phyloP scores from a whole-genome alignment of 1,140 invertebrate species.

The Diabrotica virgifera region DNA sequence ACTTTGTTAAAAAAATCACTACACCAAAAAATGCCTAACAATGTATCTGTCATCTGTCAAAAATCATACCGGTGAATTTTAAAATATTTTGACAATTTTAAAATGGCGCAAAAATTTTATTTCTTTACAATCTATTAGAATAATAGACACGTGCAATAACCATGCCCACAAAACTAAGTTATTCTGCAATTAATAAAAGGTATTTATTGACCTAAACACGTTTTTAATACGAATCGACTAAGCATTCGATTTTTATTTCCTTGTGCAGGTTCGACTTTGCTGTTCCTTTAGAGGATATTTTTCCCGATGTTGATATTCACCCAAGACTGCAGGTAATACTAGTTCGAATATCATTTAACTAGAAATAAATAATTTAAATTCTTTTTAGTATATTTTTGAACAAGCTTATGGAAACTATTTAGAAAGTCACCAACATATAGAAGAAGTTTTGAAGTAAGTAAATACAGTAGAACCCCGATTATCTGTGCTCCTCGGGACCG shows the following conservation, averaged over 20 bases:
- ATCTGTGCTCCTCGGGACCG: no score
- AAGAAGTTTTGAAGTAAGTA: conserved; percentile 21
- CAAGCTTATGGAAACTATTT: conserved; percentile 13
- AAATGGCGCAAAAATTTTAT: no score
- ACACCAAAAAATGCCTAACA: no score
- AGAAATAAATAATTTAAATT: background rate
- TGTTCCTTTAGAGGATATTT: conserved; percentile 35
- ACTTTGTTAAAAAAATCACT: no score
- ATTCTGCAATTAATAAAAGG: background rate
- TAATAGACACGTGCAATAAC: background rate
- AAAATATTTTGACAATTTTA: no score
- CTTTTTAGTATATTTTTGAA: conserved; percentile 23
- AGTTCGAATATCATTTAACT: background rate
- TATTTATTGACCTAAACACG: background rate
- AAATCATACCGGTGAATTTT: no score
- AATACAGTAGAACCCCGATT: no score
- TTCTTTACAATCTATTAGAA: no score
- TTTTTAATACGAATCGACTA: background rate
- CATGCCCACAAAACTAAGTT: background rate
- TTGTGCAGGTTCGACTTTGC: conserved; percentile 34
- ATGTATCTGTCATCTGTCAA: no score
- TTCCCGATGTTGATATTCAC: conserved; percentile 26
- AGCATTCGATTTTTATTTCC: background rate
- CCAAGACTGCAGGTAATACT: conserved; percentile 26
- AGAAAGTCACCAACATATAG: conserved; percentile 5